Conservation (phyloP, 1,140 invertebrate genomes). For the Calephelis virginiensis region DNA sequence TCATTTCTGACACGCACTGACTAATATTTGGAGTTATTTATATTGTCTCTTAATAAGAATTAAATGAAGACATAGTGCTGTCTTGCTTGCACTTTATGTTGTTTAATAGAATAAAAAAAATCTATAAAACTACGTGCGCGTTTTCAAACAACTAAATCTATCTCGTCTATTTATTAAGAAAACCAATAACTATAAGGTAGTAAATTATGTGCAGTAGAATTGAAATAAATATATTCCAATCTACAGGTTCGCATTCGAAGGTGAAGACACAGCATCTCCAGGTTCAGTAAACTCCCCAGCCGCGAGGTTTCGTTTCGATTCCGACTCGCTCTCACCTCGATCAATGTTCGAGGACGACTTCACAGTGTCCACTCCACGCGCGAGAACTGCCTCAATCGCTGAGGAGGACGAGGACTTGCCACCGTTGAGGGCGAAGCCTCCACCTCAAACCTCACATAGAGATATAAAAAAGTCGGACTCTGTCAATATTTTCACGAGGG, state of each 20-base stretch:
- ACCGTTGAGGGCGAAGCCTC: slow-evolving; percentile 46
- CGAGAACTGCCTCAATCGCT: slow-evolving; percentile 59
- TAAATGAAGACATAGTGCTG: no score
- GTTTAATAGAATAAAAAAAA: no score
- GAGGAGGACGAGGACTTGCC: slow-evolving; percentile 70
- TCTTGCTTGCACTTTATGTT: no score
- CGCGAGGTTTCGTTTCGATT: slow-evolving; percentile 74
- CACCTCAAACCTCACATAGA: slow-evolving; percentile 32
- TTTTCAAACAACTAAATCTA: no score
- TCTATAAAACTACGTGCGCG: no score
- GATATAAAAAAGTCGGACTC: slow-evolving; percentile 91
- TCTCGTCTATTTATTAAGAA: no score
- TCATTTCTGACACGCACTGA: no score
- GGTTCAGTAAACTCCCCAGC: slow-evolving; percentile 68
- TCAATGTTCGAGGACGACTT: slow-evolving; percentile 87
- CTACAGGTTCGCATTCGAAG: slow-evolving; percentile 59
- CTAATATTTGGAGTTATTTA: no score
- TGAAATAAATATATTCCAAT: neutral
- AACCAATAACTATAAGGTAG: no score
- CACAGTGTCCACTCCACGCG: slow-evolving; percentile 62
- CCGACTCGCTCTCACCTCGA: slow-evolving; percentile 63
- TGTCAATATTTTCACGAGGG: slow-evolving; percentile 90
- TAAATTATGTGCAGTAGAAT: no score
- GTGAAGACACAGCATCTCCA: slow-evolving; percentile 59
- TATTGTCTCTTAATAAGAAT: no score